phyloP scores from a whole-genome alignment of 2,888 invertebrate species.

The Drosophila fulvimacula region DNA sequence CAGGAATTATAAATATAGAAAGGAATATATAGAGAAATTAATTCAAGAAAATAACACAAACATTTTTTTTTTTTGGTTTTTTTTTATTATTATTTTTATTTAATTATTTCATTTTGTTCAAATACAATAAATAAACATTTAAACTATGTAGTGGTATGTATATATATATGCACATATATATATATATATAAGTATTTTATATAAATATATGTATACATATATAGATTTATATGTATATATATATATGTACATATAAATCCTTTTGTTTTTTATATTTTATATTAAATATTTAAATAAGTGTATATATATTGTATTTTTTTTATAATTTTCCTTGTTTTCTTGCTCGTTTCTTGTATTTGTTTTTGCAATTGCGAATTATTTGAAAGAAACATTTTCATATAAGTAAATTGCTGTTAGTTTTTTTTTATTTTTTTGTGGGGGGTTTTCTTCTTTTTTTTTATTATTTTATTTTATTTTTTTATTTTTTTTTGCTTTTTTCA shows the following conservation, averaged over 20 bases:
- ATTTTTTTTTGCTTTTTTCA: slow-evolving; percentile 35
- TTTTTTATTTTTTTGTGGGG: slow-evolving; percentile 28
- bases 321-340: slow-evolving; percentile 55
- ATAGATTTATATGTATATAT: slow-evolving; percentile 28
- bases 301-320: slow-evolving; percentile 56
- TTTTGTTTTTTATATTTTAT: slow-evolving; percentile 31
- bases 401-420: slow-evolving; percentile 76
- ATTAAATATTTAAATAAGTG: slow-evolving; percentile 75
- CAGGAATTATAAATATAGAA: not conserved
- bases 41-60: not conserved
- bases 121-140: slow-evolving; percentile 81
- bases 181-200: slow-evolving; percentile 37
- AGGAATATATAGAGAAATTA: not conserved
- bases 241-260: slow-evolving; percentile 56
- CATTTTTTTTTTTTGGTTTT: not conserved
- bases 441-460: slow-evolving; percentile 20
- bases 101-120: slow-evolving; percentile 67
- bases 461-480: slow-evolving; percentile 25
- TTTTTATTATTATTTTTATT: slow-evolving; percentile 61
- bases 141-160: slow-evolving; percentile 79
- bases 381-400: slow-evolving; percentile 60
- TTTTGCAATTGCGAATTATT: slow-evolving; percentile 43
- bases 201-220: slow-evolving; percentile 26
- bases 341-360: slow-evolving; percentile 48
- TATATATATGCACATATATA: slow-evolving; percentile 56